A percentile compares a stretch with the other conserved stretches of the same genome.
Evolutionary conservation across 2,888 invertebrate species (phyloP).

Genomic region (Platynereis dumerilii): DNA sequence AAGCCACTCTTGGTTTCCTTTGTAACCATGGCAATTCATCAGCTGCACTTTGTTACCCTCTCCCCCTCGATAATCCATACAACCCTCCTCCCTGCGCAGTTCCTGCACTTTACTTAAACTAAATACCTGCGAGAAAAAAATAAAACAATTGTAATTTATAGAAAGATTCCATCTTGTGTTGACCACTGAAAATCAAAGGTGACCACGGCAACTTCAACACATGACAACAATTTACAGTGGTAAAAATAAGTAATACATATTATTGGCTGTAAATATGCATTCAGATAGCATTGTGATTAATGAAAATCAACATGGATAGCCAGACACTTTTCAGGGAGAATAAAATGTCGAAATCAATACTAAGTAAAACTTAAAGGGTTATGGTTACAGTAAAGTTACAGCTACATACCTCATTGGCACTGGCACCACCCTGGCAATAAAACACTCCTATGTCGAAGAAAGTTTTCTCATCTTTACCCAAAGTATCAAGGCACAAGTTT

Average conservation of each 20-base stretch:
- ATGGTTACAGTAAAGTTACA: no score
- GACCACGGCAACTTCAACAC: no score
- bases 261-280: no score
- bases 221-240: no score
- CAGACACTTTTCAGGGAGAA: no score
- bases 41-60: slow-evolving; percentile 45
- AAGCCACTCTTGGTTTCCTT: slow-evolving; percentile 57
- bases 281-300: no score
- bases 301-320: no score
- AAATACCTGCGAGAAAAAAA: slow-evolving; percentile 50
- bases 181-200: no score
- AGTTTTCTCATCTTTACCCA: slow-evolving; percentile 61
- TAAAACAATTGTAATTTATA: background rate
- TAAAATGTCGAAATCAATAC: no score
- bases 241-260: no score
- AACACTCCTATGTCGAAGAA: slow-evolving; percentile 57
- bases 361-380: no score
- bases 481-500: slow-evolving; percentile 60
- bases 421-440: slow-evolving; percentile 60
- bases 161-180: no score
- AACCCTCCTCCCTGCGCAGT: slow-evolving; percentile 59
- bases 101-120: slow-evolving; percentile 54
- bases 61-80: slow-evolving; percentile 45
- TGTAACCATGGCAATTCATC: slow-evolving; percentile 47
- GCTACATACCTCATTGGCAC: slow-evolving; percentile 56